phyloP scores from a whole-genome alignment of 2,888 invertebrate species.

The Lysandra bellargus region DNA sequence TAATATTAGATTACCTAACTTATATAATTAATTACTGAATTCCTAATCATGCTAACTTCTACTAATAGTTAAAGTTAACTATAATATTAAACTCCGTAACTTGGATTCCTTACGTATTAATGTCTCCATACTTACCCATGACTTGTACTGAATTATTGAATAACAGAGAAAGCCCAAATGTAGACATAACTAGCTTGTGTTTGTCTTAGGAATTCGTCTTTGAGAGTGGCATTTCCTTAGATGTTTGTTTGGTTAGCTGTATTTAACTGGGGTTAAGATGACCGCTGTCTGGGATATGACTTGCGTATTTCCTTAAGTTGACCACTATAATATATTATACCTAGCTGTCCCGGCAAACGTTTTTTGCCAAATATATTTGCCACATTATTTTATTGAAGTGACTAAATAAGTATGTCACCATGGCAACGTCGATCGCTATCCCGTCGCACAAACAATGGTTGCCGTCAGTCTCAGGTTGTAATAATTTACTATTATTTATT shows the following conservation, averaged over 20 bases:
- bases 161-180: conserved; percentile 77
- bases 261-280: neutral
- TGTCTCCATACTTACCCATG: conserved; percentile 75
- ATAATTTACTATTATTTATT: too few relatives aligned
- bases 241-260: conserved; percentile 2
- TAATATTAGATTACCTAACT: neutral
- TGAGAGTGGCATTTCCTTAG: conserved; percentile 9
- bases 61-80: neutral
- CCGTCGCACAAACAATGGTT: too few relatives aligned
- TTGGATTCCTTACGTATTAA: conserved; percentile 44
- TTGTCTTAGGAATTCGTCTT: neutral
- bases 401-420: too few relatives aligned
- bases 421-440: too few relatives aligned
- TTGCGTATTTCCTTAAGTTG: neutral
- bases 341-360: too few relatives aligned
- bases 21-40: neutral
- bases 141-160: conserved; percentile 78
- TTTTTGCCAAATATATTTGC: too few relatives aligned
- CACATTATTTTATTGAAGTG: too few relatives aligned
- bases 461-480: too few relatives aligned
- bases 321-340: neutral
- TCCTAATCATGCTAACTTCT: neutral
- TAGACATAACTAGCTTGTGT: conserved; percentile 61
- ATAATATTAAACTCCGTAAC: neutral
- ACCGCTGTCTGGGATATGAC: neutral